Conservation (phyloP, 1,140 invertebrate genomes). For the Drosophila asahinai region DNA sequence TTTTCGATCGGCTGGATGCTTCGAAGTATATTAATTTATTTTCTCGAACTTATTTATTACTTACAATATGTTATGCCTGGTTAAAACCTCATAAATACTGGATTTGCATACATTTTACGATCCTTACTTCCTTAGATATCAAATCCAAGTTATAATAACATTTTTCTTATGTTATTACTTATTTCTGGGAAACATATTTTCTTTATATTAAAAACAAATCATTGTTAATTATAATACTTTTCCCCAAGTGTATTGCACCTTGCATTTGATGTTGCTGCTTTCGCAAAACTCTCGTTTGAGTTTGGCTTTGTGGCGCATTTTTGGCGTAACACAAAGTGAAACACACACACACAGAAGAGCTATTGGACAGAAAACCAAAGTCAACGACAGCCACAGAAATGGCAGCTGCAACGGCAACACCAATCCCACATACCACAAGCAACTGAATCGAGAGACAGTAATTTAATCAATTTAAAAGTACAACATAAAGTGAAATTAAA, state of each 20-base stretch:
- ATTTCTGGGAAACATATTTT: too few relatives aligned
- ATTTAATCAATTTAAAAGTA: conserved; percentile 37
- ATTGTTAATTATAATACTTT: too few relatives aligned
- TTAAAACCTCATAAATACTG: background rate
- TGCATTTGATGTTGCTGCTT: conserved; percentile 57
- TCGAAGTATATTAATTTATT: background rate
- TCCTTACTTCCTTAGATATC: background rate
- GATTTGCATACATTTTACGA: background rate
- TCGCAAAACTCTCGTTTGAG: conserved; percentile 67
- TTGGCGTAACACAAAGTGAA: conserved; percentile 80
- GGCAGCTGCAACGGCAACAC: conserved; percentile 29
- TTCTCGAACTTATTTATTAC: background rate
- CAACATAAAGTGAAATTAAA: conserved; percentile 11
- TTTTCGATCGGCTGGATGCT: too few relatives aligned
- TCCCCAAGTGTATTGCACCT: conserved; percentile 15
- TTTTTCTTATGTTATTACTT: background rate
- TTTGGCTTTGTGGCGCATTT: conserved; percentile 82
- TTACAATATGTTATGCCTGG: too few relatives aligned
- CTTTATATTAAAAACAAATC: too few relatives aligned
- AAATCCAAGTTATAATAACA: background rate
- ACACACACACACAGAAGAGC: conserved; percentile 41
- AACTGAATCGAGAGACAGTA: conserved; percentile 12
- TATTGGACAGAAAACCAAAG: conserved; percentile 60
- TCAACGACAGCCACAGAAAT: conserved; percentile 45
- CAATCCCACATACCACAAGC: background rate